Percentiles rank a stretch among this genome's conserved stretches.
phyloP scores from a whole-genome alignment of 2,888 invertebrate genomes.

The Muscina levida region DNA sequence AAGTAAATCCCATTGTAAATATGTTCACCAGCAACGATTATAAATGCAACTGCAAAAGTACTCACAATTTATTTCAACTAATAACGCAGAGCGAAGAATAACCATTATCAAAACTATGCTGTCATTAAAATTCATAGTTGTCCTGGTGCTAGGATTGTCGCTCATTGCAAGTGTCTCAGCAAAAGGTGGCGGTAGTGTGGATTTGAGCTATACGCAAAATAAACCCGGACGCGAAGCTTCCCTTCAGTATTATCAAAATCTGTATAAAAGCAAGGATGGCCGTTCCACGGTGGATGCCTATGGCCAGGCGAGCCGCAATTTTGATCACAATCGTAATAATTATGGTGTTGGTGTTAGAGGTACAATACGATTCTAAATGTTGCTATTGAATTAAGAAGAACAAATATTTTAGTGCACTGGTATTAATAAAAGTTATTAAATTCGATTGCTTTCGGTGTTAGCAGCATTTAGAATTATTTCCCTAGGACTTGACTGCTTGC shows the following conservation, averaged over 20 bases:
- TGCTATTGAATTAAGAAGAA: not conserved
- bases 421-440: not conserved
- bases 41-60: too few relatives aligned
- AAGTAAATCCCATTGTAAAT: too few relatives aligned
- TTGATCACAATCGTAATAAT: constrained; percentile 49
- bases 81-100: too few relatives aligned
- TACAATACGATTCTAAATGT: constrained; percentile 34
- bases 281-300: constrained; percentile 71
- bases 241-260: constrained; percentile 57
- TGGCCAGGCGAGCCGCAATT: constrained; percentile 69
- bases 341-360: constrained; percentile 42
- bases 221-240: constrained; percentile 16
- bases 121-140: too few relatives aligned
- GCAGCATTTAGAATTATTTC: too few relatives aligned
- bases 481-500: too few relatives aligned
- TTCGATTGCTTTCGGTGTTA: not conserved
- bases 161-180: too few relatives aligned
- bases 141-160: too few relatives aligned
- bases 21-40: too few relatives aligned
- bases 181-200: constrained; percentile 61
- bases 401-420: not conserved
- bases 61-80: too few relatives aligned
- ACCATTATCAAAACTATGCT: too few relatives aligned
- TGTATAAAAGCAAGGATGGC: constrained; percentile 67
- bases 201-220: constrained; percentile 9